phyloP scores from a whole-genome alignment of 2,888 invertebrate species.

The Papilio elwesi region DNA sequence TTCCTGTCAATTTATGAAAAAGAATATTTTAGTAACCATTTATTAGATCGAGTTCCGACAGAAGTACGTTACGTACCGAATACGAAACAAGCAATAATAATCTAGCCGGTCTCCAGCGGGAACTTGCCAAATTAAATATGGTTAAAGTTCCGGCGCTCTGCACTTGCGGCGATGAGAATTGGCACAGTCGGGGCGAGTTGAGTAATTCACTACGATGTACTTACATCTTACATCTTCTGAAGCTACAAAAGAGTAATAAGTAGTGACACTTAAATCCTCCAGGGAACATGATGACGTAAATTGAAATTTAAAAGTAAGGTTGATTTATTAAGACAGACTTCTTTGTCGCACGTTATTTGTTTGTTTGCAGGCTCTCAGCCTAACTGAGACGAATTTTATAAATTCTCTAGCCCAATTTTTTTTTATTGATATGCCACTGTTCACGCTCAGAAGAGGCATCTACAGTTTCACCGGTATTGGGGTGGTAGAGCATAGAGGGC shows the following conservation, averaged over 20 bases:
- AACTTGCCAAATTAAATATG: constrained; percentile 42
- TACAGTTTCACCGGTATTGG: too few relatives aligned
- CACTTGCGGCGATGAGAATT: constrained; percentile 36
- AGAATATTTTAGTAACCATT: constrained; percentile 16
- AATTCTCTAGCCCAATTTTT: too few relatives aligned
- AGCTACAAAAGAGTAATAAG: constrained; percentile 27
- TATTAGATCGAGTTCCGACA: constrained; percentile 21
- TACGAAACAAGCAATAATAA: constrained; percentile 39
- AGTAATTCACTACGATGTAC: constrained; percentile 37
- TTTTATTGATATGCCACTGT: too few relatives aligned
- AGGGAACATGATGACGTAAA: not conserved
- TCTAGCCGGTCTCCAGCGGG: constrained; percentile 34
- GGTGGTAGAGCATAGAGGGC: too few relatives aligned
- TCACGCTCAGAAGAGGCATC: too few relatives aligned
- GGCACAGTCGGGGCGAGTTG: constrained; percentile 34
- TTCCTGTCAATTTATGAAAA: not conserved
- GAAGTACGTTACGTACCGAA: constrained; percentile 23
- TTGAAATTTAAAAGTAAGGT: not conserved
- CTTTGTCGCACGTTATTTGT: too few relatives aligned
- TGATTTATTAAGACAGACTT: not conserved
- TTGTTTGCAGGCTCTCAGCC: too few relatives aligned
- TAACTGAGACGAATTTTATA: too few relatives aligned
- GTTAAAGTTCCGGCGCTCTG: constrained; percentile 39
- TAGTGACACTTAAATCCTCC: constrained; percentile 15
- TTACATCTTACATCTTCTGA: constrained; percentile 4